Evolutionary conservation across 2,888 invertebrate species (phyloP).

Genomic region (Suillia variegata): DNA sequence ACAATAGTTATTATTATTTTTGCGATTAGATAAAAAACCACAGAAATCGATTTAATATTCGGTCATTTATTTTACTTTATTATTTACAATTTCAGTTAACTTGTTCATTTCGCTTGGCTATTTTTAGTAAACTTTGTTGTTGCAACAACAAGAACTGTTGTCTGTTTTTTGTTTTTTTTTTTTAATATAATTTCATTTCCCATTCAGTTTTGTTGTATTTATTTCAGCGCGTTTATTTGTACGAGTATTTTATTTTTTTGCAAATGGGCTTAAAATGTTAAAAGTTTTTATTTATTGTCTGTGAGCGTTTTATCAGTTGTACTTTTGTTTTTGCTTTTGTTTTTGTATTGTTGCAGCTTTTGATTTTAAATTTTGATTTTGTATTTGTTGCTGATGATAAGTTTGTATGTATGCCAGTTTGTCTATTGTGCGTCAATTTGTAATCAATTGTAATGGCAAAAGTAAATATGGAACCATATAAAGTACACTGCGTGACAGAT

Average conservation of each 20-base stretch:
- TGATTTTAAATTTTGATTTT: neutral
- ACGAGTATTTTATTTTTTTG: neutral
- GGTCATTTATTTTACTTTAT: neutral
- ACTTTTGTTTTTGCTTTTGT: neutral
- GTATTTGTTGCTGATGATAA: too few relatives aligned
- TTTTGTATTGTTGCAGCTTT: too few relatives aligned
- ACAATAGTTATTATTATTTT: neutral
- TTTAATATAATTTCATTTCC: too few relatives aligned
- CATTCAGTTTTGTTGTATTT: neutral
- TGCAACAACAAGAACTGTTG: too few relatives aligned
- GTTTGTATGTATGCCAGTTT: too few relatives aligned
- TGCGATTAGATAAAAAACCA: constrained; percentile 29
- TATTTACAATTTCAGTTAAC: neutral
- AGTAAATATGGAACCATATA: neutral
- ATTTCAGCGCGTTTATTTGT: neutral
- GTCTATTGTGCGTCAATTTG: too few relatives aligned
- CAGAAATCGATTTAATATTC: constrained; percentile 24
- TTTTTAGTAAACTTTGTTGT: too few relatives aligned
- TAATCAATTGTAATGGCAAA: too few relatives aligned
- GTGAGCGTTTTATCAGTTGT: too few relatives aligned
- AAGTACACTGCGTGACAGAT: neutral
- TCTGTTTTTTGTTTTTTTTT: neutral
- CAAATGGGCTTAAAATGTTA: neutral
- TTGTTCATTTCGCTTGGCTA: neutral
- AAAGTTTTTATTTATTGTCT: neutral